phyloP scores from a whole-genome alignment of 2,113 vertebrate genomes.

The Cettia cetti region DNA sequence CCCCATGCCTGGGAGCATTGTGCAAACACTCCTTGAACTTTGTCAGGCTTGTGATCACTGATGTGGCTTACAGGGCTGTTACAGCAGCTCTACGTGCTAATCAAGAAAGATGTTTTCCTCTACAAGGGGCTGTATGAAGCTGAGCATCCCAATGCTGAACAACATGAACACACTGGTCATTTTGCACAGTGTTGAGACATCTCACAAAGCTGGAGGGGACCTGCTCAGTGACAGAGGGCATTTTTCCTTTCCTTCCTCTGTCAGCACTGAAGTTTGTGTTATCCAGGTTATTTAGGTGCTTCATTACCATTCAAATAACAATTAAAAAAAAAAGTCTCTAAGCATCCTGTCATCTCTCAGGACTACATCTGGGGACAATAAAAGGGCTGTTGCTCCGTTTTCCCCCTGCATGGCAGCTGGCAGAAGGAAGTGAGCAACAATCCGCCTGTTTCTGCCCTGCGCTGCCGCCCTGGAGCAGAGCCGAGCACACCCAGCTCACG shows the following conservation, averaged over 20 bases:
- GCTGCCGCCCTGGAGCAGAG: neutral
- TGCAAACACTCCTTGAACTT: neutral
- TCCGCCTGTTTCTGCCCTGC: neutral
- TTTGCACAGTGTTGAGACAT: neutral
- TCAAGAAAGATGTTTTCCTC: neutral
- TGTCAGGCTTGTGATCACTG: neutral
- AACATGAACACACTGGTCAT: accelerated
- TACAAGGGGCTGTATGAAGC: neutral
- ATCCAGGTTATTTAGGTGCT: neutral
- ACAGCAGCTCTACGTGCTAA: neutral
- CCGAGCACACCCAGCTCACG: neutral
- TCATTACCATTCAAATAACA: neutral
- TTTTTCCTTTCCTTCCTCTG: neutral
- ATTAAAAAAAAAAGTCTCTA: too few relatives aligned
- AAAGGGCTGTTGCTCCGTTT: neutral
- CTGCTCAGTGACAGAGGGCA: accelerated
- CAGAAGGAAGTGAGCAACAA: neutral
- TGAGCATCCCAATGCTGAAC: neutral
- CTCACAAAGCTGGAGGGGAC: neutral
- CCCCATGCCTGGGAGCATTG: neutral
- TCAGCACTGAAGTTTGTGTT: neutral
- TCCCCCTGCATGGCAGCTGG: neutral
- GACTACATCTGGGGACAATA: neutral
- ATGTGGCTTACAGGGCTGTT: neutral
- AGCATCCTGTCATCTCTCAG: neutral